These are phyloP conservation scores for Pogonocichla stellata DNA, from an alignment of 2,113 vertebrate species.

Conservation along the genomic window DNA sequence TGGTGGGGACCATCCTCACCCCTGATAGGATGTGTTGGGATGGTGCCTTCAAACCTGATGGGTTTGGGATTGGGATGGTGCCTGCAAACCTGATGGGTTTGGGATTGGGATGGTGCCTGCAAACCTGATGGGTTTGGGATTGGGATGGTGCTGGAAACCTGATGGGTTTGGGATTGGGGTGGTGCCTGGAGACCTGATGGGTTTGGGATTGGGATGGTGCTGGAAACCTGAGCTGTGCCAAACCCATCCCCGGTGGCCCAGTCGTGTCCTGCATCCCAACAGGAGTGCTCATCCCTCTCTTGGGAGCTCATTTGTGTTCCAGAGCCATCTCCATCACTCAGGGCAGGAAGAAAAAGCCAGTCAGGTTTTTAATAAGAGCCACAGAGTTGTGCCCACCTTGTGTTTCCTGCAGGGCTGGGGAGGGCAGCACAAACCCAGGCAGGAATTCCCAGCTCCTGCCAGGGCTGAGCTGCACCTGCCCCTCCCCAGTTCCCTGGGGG, in stretches of 20 bases:
- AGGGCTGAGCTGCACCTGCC: conserved; percentile 10
- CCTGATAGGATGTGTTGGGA: background rate
- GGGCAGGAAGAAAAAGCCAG: background rate
- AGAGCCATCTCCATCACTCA: background rate
- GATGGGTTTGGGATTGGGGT: no score
- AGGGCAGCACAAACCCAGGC: background rate
- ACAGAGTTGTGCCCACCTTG: conserved; percentile 3
- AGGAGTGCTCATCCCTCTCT: background rate
- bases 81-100: no score
- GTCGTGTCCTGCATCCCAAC: background rate
- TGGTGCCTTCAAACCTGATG: no score
- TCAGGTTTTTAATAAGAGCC: background rate
- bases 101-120: no score
- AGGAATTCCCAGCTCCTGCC: background rate
- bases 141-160: background rate
- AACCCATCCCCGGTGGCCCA: background rate
- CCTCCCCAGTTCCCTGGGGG: background rate
- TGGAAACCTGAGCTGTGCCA: background rate
- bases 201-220: no score
- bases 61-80: no score
- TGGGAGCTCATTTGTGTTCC: background rate
- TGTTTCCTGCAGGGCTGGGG: background rate
- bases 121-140: no score
- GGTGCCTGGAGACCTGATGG: no score
- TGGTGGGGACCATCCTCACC: no score